Base-by-base conservation (phyloP, 2,113 vertebrate species). In the Heterocephalus glaber region DNA sequence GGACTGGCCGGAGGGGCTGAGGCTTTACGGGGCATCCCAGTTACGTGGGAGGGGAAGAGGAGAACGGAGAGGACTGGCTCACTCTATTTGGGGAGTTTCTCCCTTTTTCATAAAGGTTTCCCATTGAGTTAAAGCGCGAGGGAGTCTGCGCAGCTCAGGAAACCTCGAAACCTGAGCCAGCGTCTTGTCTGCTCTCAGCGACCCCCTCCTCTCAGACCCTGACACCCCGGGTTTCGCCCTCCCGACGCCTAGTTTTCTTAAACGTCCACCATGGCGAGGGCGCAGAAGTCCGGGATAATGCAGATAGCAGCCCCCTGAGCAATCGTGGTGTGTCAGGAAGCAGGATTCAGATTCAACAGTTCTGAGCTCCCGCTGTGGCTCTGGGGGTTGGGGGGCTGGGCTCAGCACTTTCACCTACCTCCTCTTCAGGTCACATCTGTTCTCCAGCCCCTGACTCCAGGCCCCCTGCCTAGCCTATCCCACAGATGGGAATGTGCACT, bases 361-460 rank as follows among this genome's bases (percentile, higher is more conserved):
- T 92, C 86, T 68, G 84, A 97, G 89, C 89, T 85, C 97, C 96
- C 89, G 97, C 95, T 93, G 97, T 2, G 92, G 89, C 86, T 65
- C 56, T 58, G 56, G 4, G 56, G 56, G 56, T 16, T 19, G 56
- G 74, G 93, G 96, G 91, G 93, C 86, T 95, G 97, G 97, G 94
- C 95, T 96, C 93, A 94, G 97, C 95, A 94, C 95, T 97, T 96
- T 96, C 97, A 96, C 97, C 97, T 95, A 96, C 87, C 95, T 95
- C 95, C 95, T 95, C 93, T 84, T 91, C 97, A 96, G 97, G 95
- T 98, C 97, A 97, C 97, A 97, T 97, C 97, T 98, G 97, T 96
- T 98, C 95, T 92, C 89, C 97, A 97, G 96, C 90, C 96, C 96
- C 93, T 68, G 41, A 89, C 96, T 89, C 86, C 7, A 26, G 96